phyloP scores from a whole-genome alignment of 2,888 invertebrate genomes.

The Trypoxylon attenuatum region DNA sequence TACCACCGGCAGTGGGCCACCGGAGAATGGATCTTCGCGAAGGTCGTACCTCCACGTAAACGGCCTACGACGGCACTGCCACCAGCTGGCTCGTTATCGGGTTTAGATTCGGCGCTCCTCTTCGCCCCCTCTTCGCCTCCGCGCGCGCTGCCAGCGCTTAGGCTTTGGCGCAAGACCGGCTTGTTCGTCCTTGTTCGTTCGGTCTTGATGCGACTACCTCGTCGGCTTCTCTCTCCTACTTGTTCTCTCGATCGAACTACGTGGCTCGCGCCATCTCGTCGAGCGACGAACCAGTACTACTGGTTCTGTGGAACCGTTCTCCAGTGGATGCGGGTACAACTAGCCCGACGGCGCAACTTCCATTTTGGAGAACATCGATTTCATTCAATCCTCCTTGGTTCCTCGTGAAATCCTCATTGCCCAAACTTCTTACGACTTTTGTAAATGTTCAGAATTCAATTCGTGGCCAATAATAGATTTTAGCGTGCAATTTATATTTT shows the following conservation, averaged over 20 bases:
- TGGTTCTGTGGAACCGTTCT: background rate
- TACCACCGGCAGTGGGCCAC: constrained; percentile 15
- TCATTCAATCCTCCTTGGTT: no score
- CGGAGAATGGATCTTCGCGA: constrained; percentile 32
- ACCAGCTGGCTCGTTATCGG: constrained; percentile 65
- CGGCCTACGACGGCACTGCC: constrained; percentile 56
- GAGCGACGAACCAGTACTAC: no score
- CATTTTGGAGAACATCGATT: no score
- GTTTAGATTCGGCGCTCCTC: constrained; percentile 62
- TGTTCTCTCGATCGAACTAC: constrained; percentile 23
- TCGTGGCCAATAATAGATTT: no score
- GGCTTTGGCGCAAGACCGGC: constrained; percentile 8
- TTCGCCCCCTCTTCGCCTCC: constrained; percentile 12
- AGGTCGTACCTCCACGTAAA: constrained; percentile 50
- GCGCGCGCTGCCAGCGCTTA: constrained; percentile 7
- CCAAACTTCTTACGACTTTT: no score
- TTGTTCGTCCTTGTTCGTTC: background rate
- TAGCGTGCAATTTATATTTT: no score
- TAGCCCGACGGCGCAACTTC: no score
- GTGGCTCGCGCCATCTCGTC: constrained; percentile 31
- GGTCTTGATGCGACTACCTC: background rate
- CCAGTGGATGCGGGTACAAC: background rate
- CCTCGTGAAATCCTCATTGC: no score
- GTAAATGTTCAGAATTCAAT: no score
- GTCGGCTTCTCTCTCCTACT: background rate